These are phyloP conservation scores for Chrysocyon brachyurus DNA, from an alignment of 2,797 vertebrate genomes.

Conservation along the genomic window DNA sequence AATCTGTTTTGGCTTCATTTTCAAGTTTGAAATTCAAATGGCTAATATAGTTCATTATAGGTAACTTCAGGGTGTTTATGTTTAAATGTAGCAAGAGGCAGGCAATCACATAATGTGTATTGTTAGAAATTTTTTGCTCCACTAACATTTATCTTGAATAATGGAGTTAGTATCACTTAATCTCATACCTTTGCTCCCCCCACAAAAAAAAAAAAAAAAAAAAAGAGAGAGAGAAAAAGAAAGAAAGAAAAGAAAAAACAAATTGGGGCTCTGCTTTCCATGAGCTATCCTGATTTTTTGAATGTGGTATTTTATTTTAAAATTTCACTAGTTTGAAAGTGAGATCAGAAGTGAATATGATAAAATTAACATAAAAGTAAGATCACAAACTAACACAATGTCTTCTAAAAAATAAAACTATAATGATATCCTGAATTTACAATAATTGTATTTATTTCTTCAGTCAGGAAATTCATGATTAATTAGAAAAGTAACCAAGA, in stretches of 20 bases:
- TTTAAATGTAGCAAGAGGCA: slow-evolving; percentile 74
- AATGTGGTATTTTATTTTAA: neutral
- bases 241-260: neutral
- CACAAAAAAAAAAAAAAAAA: neutral
- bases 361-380: neutral
- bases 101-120: slow-evolving; percentile 19
- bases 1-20: slow-evolving; percentile 81
- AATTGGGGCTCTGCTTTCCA: slow-evolving; percentile 70
- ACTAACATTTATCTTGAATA: slow-evolving; percentile 66
- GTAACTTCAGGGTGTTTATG: slow-evolving; percentile 71
- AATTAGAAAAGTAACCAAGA: neutral
- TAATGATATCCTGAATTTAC: slow-evolving; percentile 20
- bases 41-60: slow-evolving; percentile 76
- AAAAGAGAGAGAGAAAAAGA: too few relatives aligned
- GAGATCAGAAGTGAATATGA: neutral
- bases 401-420: slow-evolving; percentile 60
- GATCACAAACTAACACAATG: neutral
- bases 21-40: slow-evolving; percentile 83
- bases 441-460: neutral
- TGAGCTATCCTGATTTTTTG: neutral
- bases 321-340: neutral
- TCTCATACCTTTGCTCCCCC: slow-evolving; percentile 39
- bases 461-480: neutral
- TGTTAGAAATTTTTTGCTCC: slow-evolving; percentile 67
- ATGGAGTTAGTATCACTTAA: slow-evolving; percentile 72